A percentile compares a stretch with the other conserved stretches of the same genome.
Evolutionary conservation across 2,113 vertebrate genomes (phyloP).

Genomic region (Eptesicus fuscus): DNA sequence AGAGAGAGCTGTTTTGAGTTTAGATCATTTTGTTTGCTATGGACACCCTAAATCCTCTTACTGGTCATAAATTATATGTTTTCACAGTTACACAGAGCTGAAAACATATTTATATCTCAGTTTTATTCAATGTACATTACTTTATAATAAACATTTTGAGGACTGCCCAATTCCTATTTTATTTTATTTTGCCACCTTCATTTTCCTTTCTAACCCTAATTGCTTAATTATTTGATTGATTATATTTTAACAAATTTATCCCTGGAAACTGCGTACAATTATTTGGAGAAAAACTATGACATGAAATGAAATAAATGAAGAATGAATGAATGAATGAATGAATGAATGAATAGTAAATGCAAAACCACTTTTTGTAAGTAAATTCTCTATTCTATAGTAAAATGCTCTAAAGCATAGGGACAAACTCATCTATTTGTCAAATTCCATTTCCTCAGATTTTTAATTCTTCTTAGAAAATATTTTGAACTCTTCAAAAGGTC

Average conservation of each 20-base stretch:
- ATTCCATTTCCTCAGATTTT: slow-evolving; percentile 39
- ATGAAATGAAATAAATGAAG: neutral
- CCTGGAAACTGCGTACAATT: neutral
- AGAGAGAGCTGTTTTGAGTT: neutral
- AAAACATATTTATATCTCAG: neutral
- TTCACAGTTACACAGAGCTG: neutral
- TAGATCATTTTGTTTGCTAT: neutral
- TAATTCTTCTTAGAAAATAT: slow-evolving; percentile 30
- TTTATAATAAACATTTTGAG: neutral
- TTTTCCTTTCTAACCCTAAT: neutral
- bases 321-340: neutral
- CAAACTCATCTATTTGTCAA: neutral
- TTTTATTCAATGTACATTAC: neutral
- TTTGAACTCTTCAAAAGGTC: slow-evolving; percentile 56
- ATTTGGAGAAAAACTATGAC: neutral
- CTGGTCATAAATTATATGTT: neutral
- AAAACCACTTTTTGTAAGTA: neutral
- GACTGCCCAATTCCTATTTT: neutral
- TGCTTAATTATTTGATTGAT: neutral
- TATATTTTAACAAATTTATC: neutral
- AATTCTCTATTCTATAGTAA: neutral
- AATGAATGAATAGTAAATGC: neutral
- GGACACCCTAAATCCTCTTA: neutral
- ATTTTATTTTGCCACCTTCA: neutral
- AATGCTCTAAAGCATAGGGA: neutral